These are phyloP conservation scores for Armadillidium nasatum DNA, from an alignment of 1,140 invertebrate genomes.

Conservation along the genomic window DNA sequence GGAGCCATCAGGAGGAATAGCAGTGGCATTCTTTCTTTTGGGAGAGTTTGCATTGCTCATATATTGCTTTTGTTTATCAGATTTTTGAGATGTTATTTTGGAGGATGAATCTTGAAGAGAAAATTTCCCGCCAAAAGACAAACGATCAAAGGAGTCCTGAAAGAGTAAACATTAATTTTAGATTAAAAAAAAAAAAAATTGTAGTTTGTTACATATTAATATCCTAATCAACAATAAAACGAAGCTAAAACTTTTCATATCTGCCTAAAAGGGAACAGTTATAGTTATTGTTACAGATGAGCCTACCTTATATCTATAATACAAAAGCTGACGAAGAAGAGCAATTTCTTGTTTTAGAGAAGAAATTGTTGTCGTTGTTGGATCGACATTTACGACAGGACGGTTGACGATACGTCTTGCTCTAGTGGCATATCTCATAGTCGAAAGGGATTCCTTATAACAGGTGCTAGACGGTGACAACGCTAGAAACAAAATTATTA, in stretches of 20 bases:
- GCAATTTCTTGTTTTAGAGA: conserved; percentile 59
- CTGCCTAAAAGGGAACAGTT: no score
- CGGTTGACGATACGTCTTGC: conserved; percentile 65
- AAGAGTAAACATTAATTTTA: neutral
- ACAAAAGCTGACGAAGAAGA: conserved; percentile 53
- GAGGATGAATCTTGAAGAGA: neutral
- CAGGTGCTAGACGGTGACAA: conserved; percentile 63
- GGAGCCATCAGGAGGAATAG: neutral
- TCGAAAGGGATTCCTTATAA: conserved; percentile 67
- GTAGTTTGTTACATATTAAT: no score
- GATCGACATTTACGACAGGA: conserved; percentile 62
- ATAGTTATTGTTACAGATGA: no score
- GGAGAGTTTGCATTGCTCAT: neutral
- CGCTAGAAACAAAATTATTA: conserved; percentile 53
- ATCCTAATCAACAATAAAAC: no score
- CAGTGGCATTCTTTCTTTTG: neutral
- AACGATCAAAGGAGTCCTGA: neutral
- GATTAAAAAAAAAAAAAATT: no score
- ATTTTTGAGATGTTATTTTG: neutral
- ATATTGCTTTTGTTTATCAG: neutral
- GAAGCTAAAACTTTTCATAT: no score
- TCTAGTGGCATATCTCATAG: conserved; percentile 63
- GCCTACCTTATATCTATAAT: conserved; percentile 48
- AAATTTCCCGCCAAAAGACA: neutral
- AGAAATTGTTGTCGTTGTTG: conserved; percentile 56